phyloP scores from a whole-genome alignment of 2,113 vertebrate genomes.

The Megaceryle maxima region DNA sequence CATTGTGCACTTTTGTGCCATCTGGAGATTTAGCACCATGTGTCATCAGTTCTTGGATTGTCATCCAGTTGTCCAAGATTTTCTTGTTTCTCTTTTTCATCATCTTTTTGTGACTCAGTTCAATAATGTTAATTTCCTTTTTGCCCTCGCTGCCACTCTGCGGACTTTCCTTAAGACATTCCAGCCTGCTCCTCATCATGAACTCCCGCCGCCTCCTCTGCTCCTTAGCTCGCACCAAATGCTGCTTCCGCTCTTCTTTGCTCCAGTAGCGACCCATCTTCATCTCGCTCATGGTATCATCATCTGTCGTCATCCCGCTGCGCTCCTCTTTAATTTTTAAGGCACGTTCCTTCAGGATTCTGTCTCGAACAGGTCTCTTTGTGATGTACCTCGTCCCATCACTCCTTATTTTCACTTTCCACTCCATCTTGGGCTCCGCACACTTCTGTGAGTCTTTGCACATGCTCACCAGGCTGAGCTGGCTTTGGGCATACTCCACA shows the following conservation, averaged over 20 bases:
- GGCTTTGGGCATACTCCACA: constrained; percentile 93
- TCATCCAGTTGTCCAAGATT: constrained; percentile 99
- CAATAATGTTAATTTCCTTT: constrained; percentile 92
- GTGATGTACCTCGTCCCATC: constrained; percentile 96
- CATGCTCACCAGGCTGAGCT: constrained; percentile 89
- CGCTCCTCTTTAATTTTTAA: constrained; percentile 97
- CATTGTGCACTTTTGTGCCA: constrained; percentile 89
- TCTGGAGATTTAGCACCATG: constrained; percentile 94
- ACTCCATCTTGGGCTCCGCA: constrained; percentile 91
- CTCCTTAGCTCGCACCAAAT: constrained; percentile 91
- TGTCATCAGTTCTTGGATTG: constrained; percentile 98
- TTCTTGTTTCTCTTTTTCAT: constrained; percentile 98
- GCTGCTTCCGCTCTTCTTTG: constrained; percentile 95
- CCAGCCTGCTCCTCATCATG: constrained; percentile 94
- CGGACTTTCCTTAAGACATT: constrained; percentile 90
- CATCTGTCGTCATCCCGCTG: constrained; percentile 95
- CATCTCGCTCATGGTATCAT: constrained; percentile 95
- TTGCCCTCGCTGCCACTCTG: constrained; percentile 88
- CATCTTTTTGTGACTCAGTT: constrained; percentile 99
- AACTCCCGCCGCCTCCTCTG: constrained; percentile 90
- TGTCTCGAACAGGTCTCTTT: constrained; percentile 93
- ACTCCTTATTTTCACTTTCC: constrained; percentile 96
- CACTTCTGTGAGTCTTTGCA: constrained; percentile 84
- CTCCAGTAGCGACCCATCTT: constrained; percentile 99
- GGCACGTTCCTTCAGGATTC: constrained; percentile 92